Evolutionary conservation across 2,888 invertebrate species (phyloP).

Genomic region (Parnassius smintheus): DNA sequence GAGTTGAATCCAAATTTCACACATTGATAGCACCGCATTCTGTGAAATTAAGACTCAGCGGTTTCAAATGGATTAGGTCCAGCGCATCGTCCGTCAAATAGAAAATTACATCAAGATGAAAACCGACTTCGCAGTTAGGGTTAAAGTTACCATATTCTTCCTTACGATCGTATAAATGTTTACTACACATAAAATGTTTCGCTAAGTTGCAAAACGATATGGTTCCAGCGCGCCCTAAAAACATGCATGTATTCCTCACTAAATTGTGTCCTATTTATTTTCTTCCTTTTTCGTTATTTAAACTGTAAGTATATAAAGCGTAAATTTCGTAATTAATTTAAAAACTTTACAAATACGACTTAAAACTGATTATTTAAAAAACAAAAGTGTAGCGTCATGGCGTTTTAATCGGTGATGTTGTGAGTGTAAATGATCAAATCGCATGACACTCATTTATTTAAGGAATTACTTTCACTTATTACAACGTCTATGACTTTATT

Average conservation of each 20-base stretch:
- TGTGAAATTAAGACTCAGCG: too few species aligned
- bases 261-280: not conserved
- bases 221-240: not conserved
- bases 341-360: constrained; percentile 2
- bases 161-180: too few species aligned
- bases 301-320: not conserved
- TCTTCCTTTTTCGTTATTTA: not conserved
- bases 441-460: constrained; percentile 49
- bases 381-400: constrained; percentile 33
- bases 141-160: too few species aligned
- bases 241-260: not conserved
- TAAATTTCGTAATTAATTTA: not conserved
- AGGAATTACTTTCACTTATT: constrained; percentile 57
- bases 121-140: too few species aligned
- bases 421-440: constrained; percentile 55
- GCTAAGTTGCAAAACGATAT: too few species aligned
- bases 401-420: constrained; percentile 48
- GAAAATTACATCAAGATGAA: too few species aligned
- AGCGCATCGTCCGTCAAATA: too few species aligned
- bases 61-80: too few species aligned
- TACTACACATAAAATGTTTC: too few species aligned
- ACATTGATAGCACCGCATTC: too few species aligned
- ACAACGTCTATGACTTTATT: constrained; percentile 31
- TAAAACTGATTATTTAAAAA: constrained; percentile 3
- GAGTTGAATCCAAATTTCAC: too few species aligned